phyloP scores from a whole-genome alignment of 2,113 vertebrate species.

The Sturnus vulgaris region DNA sequence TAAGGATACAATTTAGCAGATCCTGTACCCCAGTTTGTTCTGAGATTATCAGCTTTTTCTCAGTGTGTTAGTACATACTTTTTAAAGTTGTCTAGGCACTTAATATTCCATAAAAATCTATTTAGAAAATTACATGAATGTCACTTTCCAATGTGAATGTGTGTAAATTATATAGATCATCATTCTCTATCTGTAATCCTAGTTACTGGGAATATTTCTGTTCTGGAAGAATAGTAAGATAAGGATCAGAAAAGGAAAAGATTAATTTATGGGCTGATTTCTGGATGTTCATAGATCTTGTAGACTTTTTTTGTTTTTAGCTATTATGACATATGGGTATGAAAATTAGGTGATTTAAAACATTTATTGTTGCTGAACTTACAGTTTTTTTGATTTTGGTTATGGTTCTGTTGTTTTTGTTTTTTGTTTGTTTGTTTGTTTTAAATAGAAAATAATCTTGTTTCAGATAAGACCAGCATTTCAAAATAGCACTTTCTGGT shows the following conservation, averaged over 20 bases:
- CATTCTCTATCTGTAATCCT: not conserved
- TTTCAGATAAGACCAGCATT: not conserved
- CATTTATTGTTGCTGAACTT: not conserved
- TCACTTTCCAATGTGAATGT: not conserved
- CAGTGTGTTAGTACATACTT: not conserved
- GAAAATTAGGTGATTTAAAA: not conserved
- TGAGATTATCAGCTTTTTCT: not conserved
- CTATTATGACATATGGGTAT: fast-evolving
- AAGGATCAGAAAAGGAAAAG: not conserved
- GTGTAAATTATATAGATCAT: not conserved
- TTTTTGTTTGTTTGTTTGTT: not conserved
- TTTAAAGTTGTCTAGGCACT: not conserved
- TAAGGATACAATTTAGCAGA: not conserved
- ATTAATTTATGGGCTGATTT: not conserved
- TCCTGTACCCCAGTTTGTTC: not conserved
- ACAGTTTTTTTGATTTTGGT: fast-evolving
- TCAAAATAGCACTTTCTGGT: not conserved
- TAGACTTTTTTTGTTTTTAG: not conserved
- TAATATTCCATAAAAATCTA: not conserved
- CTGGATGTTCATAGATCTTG: not conserved
- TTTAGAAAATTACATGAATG: not conserved
- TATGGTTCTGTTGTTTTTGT: not conserved
- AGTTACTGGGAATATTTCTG: not conserved
- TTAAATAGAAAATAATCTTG: not conserved
- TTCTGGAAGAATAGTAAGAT: not conserved